A percentile compares a stretch with the other conserved stretches of the same genome.
These are phyloP conservation scores for Chaenocephalus aceratus DNA, from an alignment of 2,113 vertebrate genomes.

Conservation along the genomic window DNA sequence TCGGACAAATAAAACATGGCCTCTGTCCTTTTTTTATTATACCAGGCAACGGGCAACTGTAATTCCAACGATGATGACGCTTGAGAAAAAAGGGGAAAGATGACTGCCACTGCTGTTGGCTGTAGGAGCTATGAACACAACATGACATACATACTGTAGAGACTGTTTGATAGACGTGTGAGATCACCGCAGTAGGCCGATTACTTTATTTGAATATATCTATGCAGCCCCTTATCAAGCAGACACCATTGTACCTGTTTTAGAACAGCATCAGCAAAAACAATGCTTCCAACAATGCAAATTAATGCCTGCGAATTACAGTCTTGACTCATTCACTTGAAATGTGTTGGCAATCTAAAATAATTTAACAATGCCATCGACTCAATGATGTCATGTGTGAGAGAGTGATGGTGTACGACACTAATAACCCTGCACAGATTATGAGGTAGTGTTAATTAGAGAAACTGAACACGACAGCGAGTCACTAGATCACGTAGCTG, in stretches of 20 bases:
- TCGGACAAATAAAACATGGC: conserved; percentile 16
- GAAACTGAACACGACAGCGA: conserved; percentile 55
- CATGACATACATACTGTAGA: conserved; percentile 31
- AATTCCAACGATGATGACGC: conserved; percentile 29
- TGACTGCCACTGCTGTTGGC: conserved; percentile 37
- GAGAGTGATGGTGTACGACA: background rate
- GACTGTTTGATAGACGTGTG: conserved; percentile 12
- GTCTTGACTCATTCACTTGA: background rate
- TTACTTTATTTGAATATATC: conserved; percentile 28
- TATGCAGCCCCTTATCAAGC: background rate
- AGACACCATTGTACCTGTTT: background rate
- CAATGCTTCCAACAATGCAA: background rate
- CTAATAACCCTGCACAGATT: conserved; percentile 40
- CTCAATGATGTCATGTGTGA: background rate
- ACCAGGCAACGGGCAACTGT: conserved; percentile 1
- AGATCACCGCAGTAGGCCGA: background rate
- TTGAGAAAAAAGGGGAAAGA: conserved; percentile 47
- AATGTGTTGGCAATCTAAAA: background rate
- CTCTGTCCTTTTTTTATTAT: conserved; percentile 29
- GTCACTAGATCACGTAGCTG: conserved; percentile 63
- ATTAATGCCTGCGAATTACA: background rate
- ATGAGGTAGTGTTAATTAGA: conserved; percentile 60
- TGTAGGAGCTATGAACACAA: conserved; percentile 21
- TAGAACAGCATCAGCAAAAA: background rate
- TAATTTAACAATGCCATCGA: background rate